A percentile compares a stretch with the other conserved stretches of the same genome.
phyloP scores from a whole-genome alignment of 2,113 vertebrate species.

The Phylloscopus trochiloides region DNA sequence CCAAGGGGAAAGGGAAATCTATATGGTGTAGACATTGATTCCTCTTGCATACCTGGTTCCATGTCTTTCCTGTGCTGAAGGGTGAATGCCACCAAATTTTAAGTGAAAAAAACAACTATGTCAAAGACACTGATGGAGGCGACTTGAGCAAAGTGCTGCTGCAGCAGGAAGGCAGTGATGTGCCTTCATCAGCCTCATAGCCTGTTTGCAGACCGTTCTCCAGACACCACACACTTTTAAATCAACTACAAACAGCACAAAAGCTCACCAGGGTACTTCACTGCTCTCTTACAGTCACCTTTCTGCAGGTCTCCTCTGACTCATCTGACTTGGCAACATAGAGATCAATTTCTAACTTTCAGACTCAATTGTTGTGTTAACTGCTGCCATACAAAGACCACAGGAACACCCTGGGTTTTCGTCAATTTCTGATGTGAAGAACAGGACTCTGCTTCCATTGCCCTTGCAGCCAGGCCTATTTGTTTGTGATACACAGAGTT shows the following conservation, averaged over 20 bases:
- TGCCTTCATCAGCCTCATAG: not conserved
- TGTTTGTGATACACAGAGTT: not conserved
- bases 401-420: not conserved
- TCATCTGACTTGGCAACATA: not conserved
- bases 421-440: not conserved
- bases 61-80: not conserved
- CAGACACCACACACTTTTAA: not conserved
- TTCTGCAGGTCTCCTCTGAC: not conserved
- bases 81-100: not conserved
- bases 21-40: accelerated
- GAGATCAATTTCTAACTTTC: not conserved
- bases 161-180: accelerated
- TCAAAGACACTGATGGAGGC: not conserved
- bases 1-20: not conserved
- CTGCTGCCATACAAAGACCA: not conserved
- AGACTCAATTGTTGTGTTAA: accelerated
- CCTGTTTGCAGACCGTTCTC: not conserved
- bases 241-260: not conserved
- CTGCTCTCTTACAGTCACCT: not conserved
- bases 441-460: not conserved
- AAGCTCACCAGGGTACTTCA: not conserved
- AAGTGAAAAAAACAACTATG: not conserved
- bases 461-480: not conserved
- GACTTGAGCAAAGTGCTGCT: not conserved
- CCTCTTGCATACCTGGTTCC: not conserved